A percentile compares a stretch with the other conserved stretches of the same genome.
These are phyloP conservation scores for Actinernus sp. DNA, from an alignment of 92 coral and sea anemone genomes.

Conservation along the genomic window DNA sequence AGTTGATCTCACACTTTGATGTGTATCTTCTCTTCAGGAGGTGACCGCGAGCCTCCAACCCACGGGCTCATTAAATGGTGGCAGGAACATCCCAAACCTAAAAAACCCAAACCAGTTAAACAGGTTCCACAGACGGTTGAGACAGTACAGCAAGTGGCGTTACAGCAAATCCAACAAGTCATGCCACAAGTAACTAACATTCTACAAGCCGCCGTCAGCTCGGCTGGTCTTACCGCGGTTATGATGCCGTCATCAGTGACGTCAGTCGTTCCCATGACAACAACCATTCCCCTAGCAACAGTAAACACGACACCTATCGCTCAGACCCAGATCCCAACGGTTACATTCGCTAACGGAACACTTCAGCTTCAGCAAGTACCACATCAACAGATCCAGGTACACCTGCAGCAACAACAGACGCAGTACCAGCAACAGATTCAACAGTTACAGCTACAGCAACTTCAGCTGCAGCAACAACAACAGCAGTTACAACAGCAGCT, in stretches of 20 bases:
- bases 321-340: conserved; percentile 82
- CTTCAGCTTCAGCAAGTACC: conserved; percentile 79
- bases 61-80: conserved; percentile 99
- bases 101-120: conserved; percentile 86
- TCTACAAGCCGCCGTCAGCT: conserved; percentile 91
- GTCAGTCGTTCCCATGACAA: conserved; percentile 32
- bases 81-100: conserved; percentile 98
- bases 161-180: conserved; percentile 87
- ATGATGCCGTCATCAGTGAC: conserved; percentile 76
- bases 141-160: conserved; percentile 86
- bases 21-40: too few species aligned
- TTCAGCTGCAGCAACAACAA: conserved; percentile 90
- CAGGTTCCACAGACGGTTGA: conserved; percentile 71
- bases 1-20: too few species aligned
- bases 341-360: conserved; percentile 82
- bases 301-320: conserved; percentile 69
- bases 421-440: conserved; percentile 96
- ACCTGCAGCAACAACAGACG: conserved; percentile 85
- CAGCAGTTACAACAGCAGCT: conserved; percentile 91
- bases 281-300: conserved; percentile 74
- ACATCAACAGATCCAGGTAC: conserved; percentile 74
- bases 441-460: conserved; percentile 87
- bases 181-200: conserved; percentile 84
- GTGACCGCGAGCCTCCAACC: conserved; percentile 98
- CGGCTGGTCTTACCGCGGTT: conserved; percentile 89